Evolutionary conservation across 1,140 invertebrate genomes (phyloP).

Genomic region (Pseudomyrmex pallidus): DNA sequence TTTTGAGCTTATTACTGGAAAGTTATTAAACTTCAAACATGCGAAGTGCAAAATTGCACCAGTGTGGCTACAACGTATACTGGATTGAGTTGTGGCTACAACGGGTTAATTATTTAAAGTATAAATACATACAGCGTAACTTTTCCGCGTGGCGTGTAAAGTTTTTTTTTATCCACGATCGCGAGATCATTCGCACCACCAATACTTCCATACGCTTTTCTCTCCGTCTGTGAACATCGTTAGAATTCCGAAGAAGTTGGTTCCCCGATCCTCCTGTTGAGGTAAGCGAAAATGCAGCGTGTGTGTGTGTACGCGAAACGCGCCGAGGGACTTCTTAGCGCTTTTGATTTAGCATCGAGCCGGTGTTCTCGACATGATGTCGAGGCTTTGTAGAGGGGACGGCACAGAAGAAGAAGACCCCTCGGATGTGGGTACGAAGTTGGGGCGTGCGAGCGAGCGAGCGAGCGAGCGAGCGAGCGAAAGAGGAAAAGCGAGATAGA

Average conservation of each 20-base stretch:
- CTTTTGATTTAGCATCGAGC: conserved; percentile 80
- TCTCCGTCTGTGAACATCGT: not conserved
- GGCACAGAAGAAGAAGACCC: not conserved
- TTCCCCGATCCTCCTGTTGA: conserved; percentile 32
- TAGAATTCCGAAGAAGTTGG: conserved; percentile 69
- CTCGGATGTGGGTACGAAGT: conserved; percentile 16
- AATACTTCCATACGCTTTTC: not conserved
- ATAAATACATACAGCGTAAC: not conserved
- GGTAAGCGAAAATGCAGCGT: conserved; percentile 69
- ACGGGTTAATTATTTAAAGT: no score
- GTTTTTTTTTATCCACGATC: not conserved
- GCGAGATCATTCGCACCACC: not conserved
- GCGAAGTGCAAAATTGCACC: no score
- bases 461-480: not conserved
- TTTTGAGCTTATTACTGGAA: no score
- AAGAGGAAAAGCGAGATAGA: not conserved
- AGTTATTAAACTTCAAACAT: no score
- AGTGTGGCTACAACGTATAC: no score
- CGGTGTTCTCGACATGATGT: conserved; percentile 64
- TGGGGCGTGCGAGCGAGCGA: conserved; percentile 55
- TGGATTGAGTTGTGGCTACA: no score
- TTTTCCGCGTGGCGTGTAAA: no score
- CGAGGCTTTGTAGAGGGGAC: conserved; percentile 35
- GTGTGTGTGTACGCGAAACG: conserved; percentile 80
- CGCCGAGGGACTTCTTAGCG: conserved; percentile 79